Conservation (phyloP, 1,140 invertebrate genomes). For the Eumaeus atala region DNA sequence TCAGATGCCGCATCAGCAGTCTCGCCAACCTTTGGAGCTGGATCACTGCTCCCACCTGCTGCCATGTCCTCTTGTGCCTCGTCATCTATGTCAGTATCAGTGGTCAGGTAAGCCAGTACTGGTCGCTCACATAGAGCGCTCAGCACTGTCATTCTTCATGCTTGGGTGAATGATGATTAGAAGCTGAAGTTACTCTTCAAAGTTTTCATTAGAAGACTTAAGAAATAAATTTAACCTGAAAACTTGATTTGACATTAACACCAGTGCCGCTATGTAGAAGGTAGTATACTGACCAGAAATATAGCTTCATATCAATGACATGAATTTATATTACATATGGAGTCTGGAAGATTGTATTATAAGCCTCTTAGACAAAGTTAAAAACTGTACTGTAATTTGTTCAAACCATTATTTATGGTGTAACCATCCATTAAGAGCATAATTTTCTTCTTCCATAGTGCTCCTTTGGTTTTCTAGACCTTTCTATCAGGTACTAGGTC, state of each 20-base stretch:
- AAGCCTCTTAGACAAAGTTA: slow-evolving; percentile 1
- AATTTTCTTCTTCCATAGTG: slow-evolving; percentile 1
- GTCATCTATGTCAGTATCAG: slow-evolving; percentile 61
- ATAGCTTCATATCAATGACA: slow-evolving; percentile 36
- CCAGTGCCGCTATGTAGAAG: slow-evolving; percentile 46
- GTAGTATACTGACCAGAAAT: slow-evolving; percentile 33
- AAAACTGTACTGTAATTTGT: slow-evolving; percentile 3
- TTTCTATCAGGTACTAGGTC: background rate
- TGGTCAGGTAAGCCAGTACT: slow-evolving; percentile 50
- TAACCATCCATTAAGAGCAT: background rate
- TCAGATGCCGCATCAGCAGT: slow-evolving; percentile 32
- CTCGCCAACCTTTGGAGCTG: slow-evolving; percentile 35
- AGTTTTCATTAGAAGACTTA: background rate
- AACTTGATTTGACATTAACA: slow-evolving; percentile 72
- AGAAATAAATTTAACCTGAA: slow-evolving; percentile 58
- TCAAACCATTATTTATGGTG: slow-evolving; percentile 2
- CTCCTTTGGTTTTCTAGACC: background rate
- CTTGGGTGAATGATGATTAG: slow-evolving; percentile 19
- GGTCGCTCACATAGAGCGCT: slow-evolving; percentile 54
- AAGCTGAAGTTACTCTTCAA: slow-evolving; percentile 11
- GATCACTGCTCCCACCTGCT: slow-evolving; percentile 34
- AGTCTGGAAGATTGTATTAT: background rate
- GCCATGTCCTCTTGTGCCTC: slow-evolving; percentile 39
- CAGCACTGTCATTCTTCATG: slow-evolving; percentile 45
- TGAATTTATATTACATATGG: background rate